These are phyloP conservation scores for Nymphalis polychloros DNA, from an alignment of 2,888 invertebrate species.

Conservation along the genomic window DNA sequence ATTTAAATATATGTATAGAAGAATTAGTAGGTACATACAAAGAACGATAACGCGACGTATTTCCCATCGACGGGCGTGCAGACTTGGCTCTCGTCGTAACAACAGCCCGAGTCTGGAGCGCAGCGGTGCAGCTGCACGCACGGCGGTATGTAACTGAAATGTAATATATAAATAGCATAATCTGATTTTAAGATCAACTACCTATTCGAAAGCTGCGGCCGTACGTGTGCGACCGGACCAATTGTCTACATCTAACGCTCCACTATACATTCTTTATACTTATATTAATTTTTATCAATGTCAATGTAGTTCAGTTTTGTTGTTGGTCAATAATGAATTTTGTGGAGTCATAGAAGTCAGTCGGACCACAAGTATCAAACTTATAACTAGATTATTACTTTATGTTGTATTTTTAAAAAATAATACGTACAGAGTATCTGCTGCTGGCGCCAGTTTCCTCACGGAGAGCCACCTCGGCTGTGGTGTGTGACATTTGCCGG, in stretches of 20 bases:
- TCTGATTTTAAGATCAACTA: slow-evolving; percentile 3
- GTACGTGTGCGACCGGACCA: not conserved
- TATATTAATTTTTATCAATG: too few relatives aligned
- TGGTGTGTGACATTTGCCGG: slow-evolving; percentile 85
- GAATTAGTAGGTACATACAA: slow-evolving; percentile 83
- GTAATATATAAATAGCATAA: not conserved
- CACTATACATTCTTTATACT: too few relatives aligned
- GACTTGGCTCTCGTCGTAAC: slow-evolving; percentile 85
- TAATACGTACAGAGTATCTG: slow-evolving; percentile 81
- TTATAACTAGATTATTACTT: not conserved
- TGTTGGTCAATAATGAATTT: too few relatives aligned
- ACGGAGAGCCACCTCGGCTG: slow-evolving; percentile 89
- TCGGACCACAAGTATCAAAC: not conserved
- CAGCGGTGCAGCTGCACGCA: slow-evolving; percentile 94
- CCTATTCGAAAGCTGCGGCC: not conserved
- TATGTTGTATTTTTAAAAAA: not conserved
- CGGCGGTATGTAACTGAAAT: slow-evolving; percentile 86
- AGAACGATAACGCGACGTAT: slow-evolving; percentile 88
- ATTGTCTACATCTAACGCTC: not conserved
- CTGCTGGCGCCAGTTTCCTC: slow-evolving; percentile 85
- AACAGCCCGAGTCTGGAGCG: slow-evolving; percentile 94
- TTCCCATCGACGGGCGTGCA: slow-evolving; percentile 89
- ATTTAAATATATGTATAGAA: too few relatives aligned
- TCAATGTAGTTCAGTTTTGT: too few relatives aligned
- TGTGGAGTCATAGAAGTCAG: too few relatives aligned